A percentile compares a stretch with the other conserved stretches of the same genome.
phyloP scores from a whole-genome alignment of 37 sponge, comb jelly and placozoan genomes.

The Beroe forskalii region DNA sequence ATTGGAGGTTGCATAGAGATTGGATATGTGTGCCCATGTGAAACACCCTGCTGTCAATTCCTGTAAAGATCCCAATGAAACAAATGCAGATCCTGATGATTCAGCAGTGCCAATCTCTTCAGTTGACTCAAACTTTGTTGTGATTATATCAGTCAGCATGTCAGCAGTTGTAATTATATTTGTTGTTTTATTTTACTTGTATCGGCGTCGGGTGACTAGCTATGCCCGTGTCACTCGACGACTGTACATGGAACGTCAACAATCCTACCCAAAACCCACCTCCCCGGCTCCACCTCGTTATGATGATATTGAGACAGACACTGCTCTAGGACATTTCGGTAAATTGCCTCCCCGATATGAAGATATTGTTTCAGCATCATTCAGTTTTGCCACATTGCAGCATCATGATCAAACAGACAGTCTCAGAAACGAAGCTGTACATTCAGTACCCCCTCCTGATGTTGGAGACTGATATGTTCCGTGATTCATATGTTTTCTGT shows the following conservation, averaged over 20 bases:
- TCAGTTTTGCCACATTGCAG: background rate
- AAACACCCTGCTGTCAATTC: background rate
- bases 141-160: constrained; percentile 19
- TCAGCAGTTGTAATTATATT: background rate
- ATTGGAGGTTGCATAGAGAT: constrained; percentile 29
- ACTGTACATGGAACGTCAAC: background rate
- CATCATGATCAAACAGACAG: constrained; percentile 9
- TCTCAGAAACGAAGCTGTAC: background rate
- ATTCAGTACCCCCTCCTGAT: constrained; percentile 5
- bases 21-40: constrained; percentile 32
- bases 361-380: background rate
- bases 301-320: constrained; percentile 8
- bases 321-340: background rate
- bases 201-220: constrained; percentile 21
- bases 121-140: background rate
- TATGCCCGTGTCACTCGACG: constrained; percentile 35
- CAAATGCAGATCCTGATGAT: background rate
- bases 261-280: background rate
- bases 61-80: background rate
- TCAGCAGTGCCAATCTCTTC: background rate
- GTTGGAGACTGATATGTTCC: constrained; percentile 11
- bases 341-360: constrained; percentile 40
- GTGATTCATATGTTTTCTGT: too few species aligned
- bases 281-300: background rate
- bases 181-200: background rate